Percentiles rank a stretch among this genome's conserved stretches.
These are phyloP conservation scores for Cosmia pyralina DNA, from an alignment of 2,888 invertebrate species.

Conservation along the genomic window DNA sequence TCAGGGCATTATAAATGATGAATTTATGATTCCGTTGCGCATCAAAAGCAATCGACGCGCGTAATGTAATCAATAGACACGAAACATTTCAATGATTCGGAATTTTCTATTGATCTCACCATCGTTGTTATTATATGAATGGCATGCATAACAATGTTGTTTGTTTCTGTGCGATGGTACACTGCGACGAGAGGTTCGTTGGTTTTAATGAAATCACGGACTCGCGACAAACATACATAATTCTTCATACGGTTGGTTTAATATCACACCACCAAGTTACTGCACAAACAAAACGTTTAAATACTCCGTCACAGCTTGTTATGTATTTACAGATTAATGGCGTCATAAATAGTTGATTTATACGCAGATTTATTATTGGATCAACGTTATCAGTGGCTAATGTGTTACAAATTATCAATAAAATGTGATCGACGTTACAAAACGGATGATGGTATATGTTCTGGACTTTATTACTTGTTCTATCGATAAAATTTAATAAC, in stretches of 20 bases:
- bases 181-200: slow-evolving; percentile 33
- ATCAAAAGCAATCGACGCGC: slow-evolving; percentile 51
- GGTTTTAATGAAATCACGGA: slow-evolving; percentile 49
- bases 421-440: slow-evolving; percentile 35
- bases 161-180: slow-evolving; percentile 51
- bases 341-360: slow-evolving; percentile 66
- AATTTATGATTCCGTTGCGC: slow-evolving; percentile 55
- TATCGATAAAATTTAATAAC: slow-evolving; percentile 35
- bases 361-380: slow-evolving; percentile 64
- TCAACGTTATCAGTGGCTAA: slow-evolving; percentile 54
- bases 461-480: slow-evolving; percentile 13
- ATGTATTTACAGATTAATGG: slow-evolving; percentile 57
- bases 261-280: slow-evolving; percentile 47
- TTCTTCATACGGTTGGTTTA: slow-evolving; percentile 45
- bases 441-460: slow-evolving; percentile 14
- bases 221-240: slow-evolving; percentile 45
- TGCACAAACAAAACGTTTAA: slow-evolving; percentile 55
- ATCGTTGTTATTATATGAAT: slow-evolving; percentile 54
- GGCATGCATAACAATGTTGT: slow-evolving; percentile 54
- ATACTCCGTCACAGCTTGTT: slow-evolving; percentile 49
- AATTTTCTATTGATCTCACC: slow-evolving; percentile 62
- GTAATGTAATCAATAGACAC: slow-evolving; percentile 53
- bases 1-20: slow-evolving; percentile 36
- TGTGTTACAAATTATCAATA: slow-evolving; percentile 39
- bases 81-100: slow-evolving; percentile 58